Evolutionary conservation across 2,888 invertebrate genomes (phyloP).

Genomic region (Pheosia tremula): DNA sequence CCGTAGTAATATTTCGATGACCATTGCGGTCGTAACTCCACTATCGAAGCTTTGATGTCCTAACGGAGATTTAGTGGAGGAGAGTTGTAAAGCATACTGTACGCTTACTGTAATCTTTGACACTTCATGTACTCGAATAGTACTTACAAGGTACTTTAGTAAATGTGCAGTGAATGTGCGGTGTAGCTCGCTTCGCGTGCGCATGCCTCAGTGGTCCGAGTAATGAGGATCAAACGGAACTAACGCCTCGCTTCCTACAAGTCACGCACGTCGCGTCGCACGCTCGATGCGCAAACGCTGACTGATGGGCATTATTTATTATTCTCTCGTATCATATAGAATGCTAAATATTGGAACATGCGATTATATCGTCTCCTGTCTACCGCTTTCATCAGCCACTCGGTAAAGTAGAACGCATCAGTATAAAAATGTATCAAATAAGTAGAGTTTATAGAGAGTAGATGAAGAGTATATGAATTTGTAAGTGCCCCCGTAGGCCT

Average conservation of each 20-base stretch:
- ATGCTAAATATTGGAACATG: not conserved
- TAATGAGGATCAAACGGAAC: conserved; percentile 31
- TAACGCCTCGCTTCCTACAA: conserved; percentile 30
- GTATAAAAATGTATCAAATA: not conserved
- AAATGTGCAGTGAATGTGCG: not conserved
- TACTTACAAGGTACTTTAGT: not conserved
- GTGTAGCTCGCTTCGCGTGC: conserved; percentile 22
- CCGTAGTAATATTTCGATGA: no score
- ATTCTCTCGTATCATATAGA: not conserved
- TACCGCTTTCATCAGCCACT: not conserved
- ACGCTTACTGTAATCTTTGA: no score
- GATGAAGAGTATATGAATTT: no score
- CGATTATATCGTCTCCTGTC: not conserved
- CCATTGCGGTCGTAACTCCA: no score
- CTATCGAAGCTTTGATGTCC: no score
- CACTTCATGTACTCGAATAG: no score
- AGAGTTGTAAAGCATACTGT: no score
- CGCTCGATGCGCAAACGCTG: conserved; percentile 26
- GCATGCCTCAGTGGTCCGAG: conserved; percentile 24
- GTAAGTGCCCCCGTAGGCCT: no score
- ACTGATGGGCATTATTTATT: not conserved
- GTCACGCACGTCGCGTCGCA: conserved; percentile 9
- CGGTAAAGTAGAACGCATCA: not conserved
- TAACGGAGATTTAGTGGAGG: no score
- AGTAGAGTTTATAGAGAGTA: not conserved